A percentile compares a stretch with the other conserved stretches of the same genome.
These are phyloP conservation scores for Phodopus roborovskii DNA, from an alignment of 2,113 vertebrate genomes.

Conservation along the genomic window DNA sequence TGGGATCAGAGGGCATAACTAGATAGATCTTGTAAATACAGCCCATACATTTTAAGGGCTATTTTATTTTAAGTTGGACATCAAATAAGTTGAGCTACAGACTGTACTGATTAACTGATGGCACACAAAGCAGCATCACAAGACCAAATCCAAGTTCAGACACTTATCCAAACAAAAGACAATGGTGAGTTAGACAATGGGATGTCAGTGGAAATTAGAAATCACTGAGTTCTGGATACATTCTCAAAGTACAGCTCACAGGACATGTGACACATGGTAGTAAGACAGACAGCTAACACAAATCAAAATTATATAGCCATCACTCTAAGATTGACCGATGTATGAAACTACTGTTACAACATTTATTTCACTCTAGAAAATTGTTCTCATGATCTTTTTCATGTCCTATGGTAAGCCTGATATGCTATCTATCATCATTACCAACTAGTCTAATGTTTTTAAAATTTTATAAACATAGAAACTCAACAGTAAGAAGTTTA, in stretches of 20 bases:
- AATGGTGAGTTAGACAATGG: not conserved
- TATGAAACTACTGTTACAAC: not conserved
- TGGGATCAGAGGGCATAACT: not conserved
- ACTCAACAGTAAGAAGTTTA: not conserved
- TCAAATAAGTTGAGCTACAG: not conserved
- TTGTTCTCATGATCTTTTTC: not conserved
- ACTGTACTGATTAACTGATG: not conserved
- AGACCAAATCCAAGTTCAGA: not conserved
- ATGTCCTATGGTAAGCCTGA: not conserved
- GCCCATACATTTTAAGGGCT: not conserved
- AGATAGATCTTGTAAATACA: not conserved
- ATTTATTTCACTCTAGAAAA: not conserved
- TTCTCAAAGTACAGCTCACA: constrained; percentile 23
- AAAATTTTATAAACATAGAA: not conserved
- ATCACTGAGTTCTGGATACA: not conserved
- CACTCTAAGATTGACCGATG: not conserved
- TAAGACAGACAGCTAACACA: not conserved
- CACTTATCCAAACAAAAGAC: constrained; percentile 13
- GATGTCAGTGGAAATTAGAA: not conserved
- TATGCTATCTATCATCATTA: not conserved
- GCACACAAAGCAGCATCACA: not conserved
- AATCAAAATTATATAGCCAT: not conserved
- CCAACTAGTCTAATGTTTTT: not conserved
- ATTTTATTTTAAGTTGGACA: not conserved
- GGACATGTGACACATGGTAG: not conserved